Percentiles rank a stretch among this genome's conserved stretches.
These are phyloP conservation scores for Rugalucina vietnamica DNA, from an alignment of 2,888 invertebrate species.

Conservation along the genomic window DNA sequence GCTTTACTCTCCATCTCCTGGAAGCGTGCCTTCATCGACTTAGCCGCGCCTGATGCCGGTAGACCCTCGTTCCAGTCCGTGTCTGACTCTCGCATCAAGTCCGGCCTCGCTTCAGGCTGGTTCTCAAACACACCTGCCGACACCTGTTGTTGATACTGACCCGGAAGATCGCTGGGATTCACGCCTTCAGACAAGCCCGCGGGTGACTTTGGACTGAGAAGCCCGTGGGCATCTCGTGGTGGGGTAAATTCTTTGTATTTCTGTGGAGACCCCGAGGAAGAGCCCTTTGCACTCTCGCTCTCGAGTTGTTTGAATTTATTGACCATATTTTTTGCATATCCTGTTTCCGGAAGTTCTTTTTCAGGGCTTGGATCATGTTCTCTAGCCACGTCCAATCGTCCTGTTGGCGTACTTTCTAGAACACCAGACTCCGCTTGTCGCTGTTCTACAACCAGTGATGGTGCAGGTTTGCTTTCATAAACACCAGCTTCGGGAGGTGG, in stretches of 20 bases:
- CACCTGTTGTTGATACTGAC: slow-evolving; percentile 75
- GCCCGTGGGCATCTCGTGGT: slow-evolving; percentile 67
- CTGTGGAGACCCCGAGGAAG: slow-evolving; percentile 66
- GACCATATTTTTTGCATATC: slow-evolving; percentile 92
- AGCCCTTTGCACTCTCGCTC: slow-evolving; percentile 67
- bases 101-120: slow-evolving; percentile 67
- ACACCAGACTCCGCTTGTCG: slow-evolving; percentile 72
- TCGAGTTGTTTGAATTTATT: slow-evolving; percentile 95
- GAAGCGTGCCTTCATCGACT: slow-evolving; percentile 91
- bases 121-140: slow-evolving; percentile 75
- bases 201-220: slow-evolving; percentile 74
- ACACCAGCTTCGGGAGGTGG: slow-evolving; percentile 70
- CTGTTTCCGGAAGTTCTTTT: slow-evolving; percentile 85
- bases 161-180: slow-evolving; percentile 75
- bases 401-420: slow-evolving; percentile 75
- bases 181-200: slow-evolving; percentile 70
- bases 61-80: slow-evolving; percentile 79
- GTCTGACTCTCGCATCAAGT: slow-evolving; percentile 85
- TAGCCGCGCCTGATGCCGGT: slow-evolving; percentile 90
- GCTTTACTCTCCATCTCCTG: slow-evolving; percentile 89
- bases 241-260: slow-evolving; percentile 78
- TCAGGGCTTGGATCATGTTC: slow-evolving; percentile 77
- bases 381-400: slow-evolving; percentile 84
- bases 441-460: slow-evolving; percentile 63
- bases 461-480: slow-evolving; percentile 68